These are phyloP conservation scores for Chrysaora quinquecirrha DNA, from an alignment of 30 jellyfish, hydroid and myxozoan species.

Conservation along the genomic window DNA sequence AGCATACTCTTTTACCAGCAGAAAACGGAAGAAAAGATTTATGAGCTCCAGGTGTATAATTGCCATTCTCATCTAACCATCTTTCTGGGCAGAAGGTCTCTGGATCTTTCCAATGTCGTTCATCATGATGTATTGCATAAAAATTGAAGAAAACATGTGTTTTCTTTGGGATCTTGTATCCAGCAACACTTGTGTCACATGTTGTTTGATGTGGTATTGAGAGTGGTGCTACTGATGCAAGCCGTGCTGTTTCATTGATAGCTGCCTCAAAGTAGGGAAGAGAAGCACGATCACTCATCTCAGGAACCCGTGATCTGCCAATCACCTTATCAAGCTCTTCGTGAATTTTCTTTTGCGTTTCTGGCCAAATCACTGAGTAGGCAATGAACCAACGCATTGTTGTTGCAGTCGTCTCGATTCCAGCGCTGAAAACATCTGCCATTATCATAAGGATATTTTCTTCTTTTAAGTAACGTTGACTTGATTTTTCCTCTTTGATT, in stretches of 20 bases:
- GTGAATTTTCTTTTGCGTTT: conserved; percentile 48
- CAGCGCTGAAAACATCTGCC: conserved; percentile 81
- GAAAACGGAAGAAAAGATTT: conserved; percentile 36
- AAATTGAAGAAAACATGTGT: conserved; percentile 71
- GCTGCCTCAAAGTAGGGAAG: conserved; percentile 74
- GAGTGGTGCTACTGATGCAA: conserved; percentile 75
- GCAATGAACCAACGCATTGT: conserved; percentile 74
- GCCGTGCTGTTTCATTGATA: conserved; percentile 70
- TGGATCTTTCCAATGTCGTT: conserved; percentile 63
- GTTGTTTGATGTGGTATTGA: conserved; percentile 78
- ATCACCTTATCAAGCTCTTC: conserved; percentile 62
- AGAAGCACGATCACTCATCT: conserved; percentile 53
- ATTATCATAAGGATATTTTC: conserved; percentile 60
- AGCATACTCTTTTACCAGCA: conserved; percentile 42
- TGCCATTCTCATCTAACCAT: conserved; percentile 51
- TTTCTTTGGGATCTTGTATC: conserved; percentile 58
- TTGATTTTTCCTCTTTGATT: conserved; percentile 27
- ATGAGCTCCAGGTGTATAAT: neutral
- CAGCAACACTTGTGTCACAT: conserved; percentile 76
- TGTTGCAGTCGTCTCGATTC: conserved; percentile 75
- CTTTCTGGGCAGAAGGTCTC: conserved; percentile 53
- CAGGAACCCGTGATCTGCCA: conserved; percentile 56
- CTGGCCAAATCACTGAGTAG: conserved; percentile 66
- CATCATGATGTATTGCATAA: conserved; percentile 74
- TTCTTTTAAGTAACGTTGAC: conserved; percentile 33